These are phyloP conservation scores for Zonotrichia leucophrys DNA, from an alignment of 2,113 vertebrate species.

Conservation along the genomic window DNA sequence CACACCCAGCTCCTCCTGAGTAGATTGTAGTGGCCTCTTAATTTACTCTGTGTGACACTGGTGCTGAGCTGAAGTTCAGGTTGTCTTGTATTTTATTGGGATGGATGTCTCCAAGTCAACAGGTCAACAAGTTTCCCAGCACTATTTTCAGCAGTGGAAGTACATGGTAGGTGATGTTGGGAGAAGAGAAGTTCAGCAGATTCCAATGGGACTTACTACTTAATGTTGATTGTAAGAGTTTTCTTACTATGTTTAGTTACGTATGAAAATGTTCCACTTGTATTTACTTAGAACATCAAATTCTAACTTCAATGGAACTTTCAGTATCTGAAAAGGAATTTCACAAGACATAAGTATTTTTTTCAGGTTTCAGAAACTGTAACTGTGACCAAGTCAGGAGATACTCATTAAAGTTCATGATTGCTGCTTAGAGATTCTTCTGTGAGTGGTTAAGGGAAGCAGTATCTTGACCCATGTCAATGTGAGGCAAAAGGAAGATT, in stretches of 20 bases:
- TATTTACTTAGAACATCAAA: background rate
- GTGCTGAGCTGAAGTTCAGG: background rate
- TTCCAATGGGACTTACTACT: background rate
- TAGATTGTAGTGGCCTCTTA: background rate
- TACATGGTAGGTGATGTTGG: background rate
- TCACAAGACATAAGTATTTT: background rate
- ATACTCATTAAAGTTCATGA: background rate
- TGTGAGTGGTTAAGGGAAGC: background rate
- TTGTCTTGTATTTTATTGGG: background rate
- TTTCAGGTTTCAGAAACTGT: background rate
- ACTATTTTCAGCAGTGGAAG: background rate
- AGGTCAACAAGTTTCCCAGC: background rate
- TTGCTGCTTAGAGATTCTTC: background rate
- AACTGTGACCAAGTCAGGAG: background rate
- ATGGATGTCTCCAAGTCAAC: background rate
- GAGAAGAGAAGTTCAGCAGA: background rate
- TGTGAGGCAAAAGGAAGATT: background rate
- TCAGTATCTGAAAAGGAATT: background rate
- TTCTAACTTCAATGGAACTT: background rate
- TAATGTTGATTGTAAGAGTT: background rate
- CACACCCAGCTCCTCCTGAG: background rate
- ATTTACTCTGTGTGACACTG: background rate
- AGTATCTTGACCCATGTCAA: background rate
- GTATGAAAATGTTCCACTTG: background rate
- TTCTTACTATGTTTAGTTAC: background rate